Evolutionary conservation across 1,140 invertebrate species (phyloP), one percentile per base, ranked within the genome.

Genomic region (Orius laevigatus): DNA sequence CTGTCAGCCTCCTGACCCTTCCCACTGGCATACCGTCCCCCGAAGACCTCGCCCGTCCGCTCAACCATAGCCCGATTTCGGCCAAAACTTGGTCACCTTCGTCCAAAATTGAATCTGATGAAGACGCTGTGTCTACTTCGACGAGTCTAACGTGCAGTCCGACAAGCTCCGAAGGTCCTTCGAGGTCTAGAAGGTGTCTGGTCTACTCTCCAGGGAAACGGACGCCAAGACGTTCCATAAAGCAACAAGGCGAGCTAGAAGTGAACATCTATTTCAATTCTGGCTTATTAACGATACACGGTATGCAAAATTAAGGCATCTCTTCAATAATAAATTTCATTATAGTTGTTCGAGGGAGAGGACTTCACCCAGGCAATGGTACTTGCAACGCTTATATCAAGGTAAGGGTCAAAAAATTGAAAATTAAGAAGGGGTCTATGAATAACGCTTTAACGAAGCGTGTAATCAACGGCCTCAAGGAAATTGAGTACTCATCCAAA

Each of bases 331-430:
- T 41, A 12, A 32, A 32, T 33, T 53, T 34, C 53, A 39, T 60
- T 57, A 39, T 52, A 62, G 60, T 62, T 6, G 49, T 57, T 15
- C 46, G 56, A 38, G 60, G 56, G 9, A 53, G 53, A 36, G 59
- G 59, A 51, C 51, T 62, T 10, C 49, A 54, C 20, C 34, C 50
- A 4, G 55, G 55, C 10, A 58, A 53, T 1, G 56, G 53, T 14
- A 40, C 55, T 1, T 60, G 59, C 47, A 61, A 62, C 43, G 58
- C 61, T 16, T 64, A 64, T 32, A 57, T 63, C 15, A 63, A 63
- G 54, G 61, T 63, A 55, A 57, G 39, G 25, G 25, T 25, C 25
- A 25, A 25, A 25, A 25, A 25, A 25, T 25, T 25, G 8, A 25
- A 25, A 25, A 25, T 25, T 25, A 25, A 25, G 8, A 25, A 25